These are phyloP conservation scores for Drosophila crucigera DNA, from an alignment of 2,888 invertebrate species.

Conservation along the genomic window DNA sequence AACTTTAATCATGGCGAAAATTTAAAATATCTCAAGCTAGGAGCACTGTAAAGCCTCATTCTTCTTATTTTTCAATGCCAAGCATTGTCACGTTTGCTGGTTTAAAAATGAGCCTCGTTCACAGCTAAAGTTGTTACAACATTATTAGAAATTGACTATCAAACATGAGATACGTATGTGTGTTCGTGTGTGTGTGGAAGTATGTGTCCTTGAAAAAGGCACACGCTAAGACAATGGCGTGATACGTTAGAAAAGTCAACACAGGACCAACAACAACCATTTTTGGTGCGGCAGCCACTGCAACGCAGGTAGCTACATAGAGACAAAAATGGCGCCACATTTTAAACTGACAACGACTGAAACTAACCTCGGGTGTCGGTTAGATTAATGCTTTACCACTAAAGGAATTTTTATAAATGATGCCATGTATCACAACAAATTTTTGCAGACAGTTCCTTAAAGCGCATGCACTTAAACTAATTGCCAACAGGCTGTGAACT, in stretches of 20 bases:
- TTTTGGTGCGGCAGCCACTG: slow-evolving; percentile 28
- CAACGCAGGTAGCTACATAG: slow-evolving; percentile 1
- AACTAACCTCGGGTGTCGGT: slow-evolving; percentile 30
- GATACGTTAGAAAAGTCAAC: slow-evolving; percentile 10
- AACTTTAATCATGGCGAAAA: not conserved
- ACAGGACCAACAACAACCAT: slow-evolving; percentile 50
- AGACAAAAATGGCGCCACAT: not conserved
- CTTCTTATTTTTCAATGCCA: slow-evolving; percentile 28
- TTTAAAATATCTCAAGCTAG: not conserved
- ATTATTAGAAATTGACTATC: slow-evolving; percentile 58
- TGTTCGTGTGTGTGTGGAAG: slow-evolving; percentile 35
- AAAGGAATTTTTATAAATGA: slow-evolving; percentile 79
- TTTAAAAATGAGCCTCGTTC: slow-evolving; percentile 62
- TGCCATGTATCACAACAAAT: slow-evolving; percentile 41
- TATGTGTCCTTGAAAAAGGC: slow-evolving; percentile 22
- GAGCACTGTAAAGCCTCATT: not conserved
- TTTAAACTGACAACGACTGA: slow-evolving; percentile 4
- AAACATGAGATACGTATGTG: slow-evolving; percentile 18
- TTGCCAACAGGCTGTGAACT: slow-evolving; percentile 42
- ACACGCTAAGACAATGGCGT: slow-evolving; percentile 10
- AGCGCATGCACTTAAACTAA: slow-evolving; percentile 55
- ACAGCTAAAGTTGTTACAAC: slow-evolving; percentile 47
- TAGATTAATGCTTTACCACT: slow-evolving; percentile 74
- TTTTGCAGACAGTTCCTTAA: slow-evolving; percentile 36
- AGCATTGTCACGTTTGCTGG: slow-evolving; percentile 66